Conservation (phyloP, 53 echinoderm and acorn worm genomes). For the Echinometra lucunter region DNA sequence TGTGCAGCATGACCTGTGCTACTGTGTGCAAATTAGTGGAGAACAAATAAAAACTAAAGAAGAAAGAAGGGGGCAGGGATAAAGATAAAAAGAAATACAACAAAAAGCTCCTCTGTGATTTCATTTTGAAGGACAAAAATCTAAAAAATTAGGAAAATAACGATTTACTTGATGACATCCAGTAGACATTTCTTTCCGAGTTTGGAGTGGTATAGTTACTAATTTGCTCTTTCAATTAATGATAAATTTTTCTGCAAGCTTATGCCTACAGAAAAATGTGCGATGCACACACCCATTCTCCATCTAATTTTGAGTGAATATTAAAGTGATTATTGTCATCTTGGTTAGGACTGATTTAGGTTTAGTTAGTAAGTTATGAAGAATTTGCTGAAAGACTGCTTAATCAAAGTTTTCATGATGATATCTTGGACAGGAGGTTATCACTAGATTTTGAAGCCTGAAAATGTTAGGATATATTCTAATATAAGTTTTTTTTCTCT, state of each 20-base stretch:
- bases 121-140: neutral
- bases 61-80: neutral
- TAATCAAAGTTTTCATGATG: neutral
- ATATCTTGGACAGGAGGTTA: neutral
- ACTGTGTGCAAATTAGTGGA: conserved; percentile 18
- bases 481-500: neutral
- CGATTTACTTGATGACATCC: neutral
- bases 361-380: conserved; percentile 18
- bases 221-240: neutral
- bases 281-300: conserved; percentile 12
- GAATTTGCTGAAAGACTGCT: neutral
- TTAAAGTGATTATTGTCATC: conserved; percentile 16
- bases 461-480: neutral
- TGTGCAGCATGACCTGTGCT: conserved; percentile 23
- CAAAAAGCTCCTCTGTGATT: neutral
- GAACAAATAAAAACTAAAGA: neutral
- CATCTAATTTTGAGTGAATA: conserved; percentile 42
- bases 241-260: neutral
- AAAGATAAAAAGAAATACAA: neutral
- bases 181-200: neutral
- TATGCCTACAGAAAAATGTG: neutral
- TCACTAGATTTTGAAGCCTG: neutral
- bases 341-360: conserved; percentile 11
- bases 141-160: neutral
- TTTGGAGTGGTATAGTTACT: neutral